Conservation (phyloP, 2,113 vertebrate genomes). For the Bufo gargarizans region DNA sequence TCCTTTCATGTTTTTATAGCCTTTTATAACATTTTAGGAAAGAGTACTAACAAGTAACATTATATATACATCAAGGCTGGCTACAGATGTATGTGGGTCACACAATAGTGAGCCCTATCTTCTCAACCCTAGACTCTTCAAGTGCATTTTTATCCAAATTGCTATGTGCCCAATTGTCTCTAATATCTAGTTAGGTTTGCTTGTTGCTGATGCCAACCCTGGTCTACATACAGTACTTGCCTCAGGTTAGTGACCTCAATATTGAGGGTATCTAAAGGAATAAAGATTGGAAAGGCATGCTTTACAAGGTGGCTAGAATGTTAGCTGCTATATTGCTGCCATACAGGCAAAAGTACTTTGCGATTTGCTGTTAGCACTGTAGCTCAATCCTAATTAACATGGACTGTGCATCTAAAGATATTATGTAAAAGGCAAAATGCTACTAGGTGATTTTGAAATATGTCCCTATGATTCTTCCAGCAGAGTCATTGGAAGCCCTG, state of each 20-base stretch:
- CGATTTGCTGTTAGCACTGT: not conserved
- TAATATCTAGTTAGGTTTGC: not conserved
- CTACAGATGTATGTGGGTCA: not conserved
- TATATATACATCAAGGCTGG: not conserved
- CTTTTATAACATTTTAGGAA: not conserved
- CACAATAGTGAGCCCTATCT: not conserved
- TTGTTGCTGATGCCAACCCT: not conserved
- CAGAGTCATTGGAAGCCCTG: slow-evolving; percentile 56
- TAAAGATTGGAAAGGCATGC: not conserved
- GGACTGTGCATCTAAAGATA: slow-evolving; percentile 4
- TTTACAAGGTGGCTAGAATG: not conserved
- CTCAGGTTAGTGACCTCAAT: not conserved
- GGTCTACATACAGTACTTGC: not conserved
- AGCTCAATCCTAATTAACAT: slow-evolving; percentile 5
- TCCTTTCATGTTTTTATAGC: not conserved
- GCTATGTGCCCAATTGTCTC: not conserved
- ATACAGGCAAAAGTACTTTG: not conserved
- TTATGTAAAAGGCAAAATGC: slow-evolving; percentile 26
- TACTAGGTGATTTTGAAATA: not conserved
- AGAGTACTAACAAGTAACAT: not conserved
- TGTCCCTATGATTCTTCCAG: slow-evolving; percentile 15
- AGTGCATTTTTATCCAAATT: not conserved
- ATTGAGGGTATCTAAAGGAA: not conserved
- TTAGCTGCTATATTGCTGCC: not conserved
- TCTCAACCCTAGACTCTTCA: not conserved